A percentile compares a stretch with the other conserved stretches of the same genome.
Evolutionary conservation across 2,797 vertebrate genomes (phyloP).

Genomic region (Buceros bicornis): DNA sequence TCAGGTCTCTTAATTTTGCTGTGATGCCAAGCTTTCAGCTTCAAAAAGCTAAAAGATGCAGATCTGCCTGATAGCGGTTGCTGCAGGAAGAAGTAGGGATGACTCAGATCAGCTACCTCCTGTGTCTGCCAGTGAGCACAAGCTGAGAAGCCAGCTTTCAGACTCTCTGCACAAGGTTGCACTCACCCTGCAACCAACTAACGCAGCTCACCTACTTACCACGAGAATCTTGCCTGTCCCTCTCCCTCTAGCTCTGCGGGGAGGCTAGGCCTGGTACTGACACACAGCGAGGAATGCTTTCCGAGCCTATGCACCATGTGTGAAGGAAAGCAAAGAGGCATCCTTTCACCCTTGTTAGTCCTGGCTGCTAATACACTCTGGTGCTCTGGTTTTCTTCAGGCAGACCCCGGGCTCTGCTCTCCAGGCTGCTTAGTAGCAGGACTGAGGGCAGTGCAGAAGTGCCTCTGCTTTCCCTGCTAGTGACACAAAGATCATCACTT

Average conservation of each 20-base stretch:
- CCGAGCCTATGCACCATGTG: accelerated
- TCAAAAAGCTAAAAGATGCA: background rate
- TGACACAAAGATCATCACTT: background rate
- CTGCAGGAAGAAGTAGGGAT: background rate
- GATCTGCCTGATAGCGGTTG: background rate
- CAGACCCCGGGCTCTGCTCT: background rate
- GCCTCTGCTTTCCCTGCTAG: background rate
- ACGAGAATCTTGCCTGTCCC: background rate
- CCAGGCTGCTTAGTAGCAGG: background rate
- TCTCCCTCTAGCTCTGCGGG: background rate
- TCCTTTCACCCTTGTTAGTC: background rate
- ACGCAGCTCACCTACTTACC: background rate
- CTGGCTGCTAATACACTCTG: background rate
- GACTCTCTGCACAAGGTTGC: background rate
- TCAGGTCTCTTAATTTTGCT: background rate
- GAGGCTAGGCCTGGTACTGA: background rate
- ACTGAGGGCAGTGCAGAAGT: background rate
- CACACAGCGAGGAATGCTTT: background rate
- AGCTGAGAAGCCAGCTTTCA: background rate
- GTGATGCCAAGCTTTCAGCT: background rate
- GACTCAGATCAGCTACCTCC: background rate
- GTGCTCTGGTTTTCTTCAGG: background rate
- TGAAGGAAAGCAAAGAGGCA: background rate
- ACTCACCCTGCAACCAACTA: background rate
- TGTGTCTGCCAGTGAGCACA: background rate